These are phyloP conservation scores for Batillaria attramentaria DNA, from an alignment of 1,140 invertebrate genomes.

Conservation along the genomic window DNA sequence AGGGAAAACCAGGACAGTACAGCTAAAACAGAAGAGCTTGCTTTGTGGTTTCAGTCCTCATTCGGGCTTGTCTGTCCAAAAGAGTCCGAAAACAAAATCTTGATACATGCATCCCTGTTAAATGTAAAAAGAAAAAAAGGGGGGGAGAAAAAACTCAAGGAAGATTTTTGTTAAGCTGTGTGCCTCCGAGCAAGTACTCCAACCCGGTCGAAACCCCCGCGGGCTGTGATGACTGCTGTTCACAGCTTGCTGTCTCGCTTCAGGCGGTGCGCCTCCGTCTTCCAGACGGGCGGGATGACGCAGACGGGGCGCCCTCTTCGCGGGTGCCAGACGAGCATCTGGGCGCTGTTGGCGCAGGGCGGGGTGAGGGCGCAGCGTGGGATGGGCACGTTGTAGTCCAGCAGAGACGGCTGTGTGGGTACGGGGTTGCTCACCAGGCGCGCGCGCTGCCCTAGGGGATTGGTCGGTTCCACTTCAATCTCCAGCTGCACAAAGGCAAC, in stretches of 20 bases:
- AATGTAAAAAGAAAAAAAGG: background rate
- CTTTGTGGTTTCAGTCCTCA: too few relatives aligned
- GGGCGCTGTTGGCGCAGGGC: conserved; percentile 71
- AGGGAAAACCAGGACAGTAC: too few relatives aligned
- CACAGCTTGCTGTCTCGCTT: conserved; percentile 58
- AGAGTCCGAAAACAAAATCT: background rate
- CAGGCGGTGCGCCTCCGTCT: conserved; percentile 54
- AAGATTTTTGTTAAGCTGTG: background rate
- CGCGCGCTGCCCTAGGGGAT: conserved; percentile 63
- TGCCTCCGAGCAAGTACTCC: too few relatives aligned
- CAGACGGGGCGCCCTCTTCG: conserved; percentile 54
- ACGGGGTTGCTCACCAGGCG: conserved; percentile 60
- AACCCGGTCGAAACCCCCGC: background rate
- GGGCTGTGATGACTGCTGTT: conserved; percentile 19
- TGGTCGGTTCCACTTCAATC: conserved; percentile 66
- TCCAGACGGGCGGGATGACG: conserved; percentile 67
- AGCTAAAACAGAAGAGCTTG: too few relatives aligned
- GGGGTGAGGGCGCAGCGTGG: conserved; percentile 69
- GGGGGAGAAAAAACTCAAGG: background rate
- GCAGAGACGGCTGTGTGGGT: conserved; percentile 62
- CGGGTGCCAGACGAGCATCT: conserved; percentile 71
- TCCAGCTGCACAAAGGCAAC: conserved; percentile 67
- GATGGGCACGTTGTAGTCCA: conserved; percentile 65
- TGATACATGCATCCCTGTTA: too few relatives aligned
- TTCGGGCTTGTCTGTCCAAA: background rate